These are phyloP conservation scores for Smutsia gigantea DNA, from an alignment of 2,797 vertebrate species.

Conservation along the genomic window DNA sequence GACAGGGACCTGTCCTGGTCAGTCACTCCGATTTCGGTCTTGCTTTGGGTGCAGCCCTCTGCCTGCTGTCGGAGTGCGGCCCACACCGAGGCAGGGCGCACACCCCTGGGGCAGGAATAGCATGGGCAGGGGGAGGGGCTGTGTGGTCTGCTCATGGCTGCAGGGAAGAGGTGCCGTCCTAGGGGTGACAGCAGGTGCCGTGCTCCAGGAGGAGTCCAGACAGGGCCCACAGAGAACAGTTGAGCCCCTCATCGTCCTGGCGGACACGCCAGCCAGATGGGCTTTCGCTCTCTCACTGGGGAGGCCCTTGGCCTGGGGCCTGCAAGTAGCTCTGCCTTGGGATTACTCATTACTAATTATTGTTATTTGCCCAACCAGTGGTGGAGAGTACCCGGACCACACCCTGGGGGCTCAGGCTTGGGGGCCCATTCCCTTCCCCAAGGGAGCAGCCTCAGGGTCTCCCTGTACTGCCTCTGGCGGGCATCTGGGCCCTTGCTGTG, in stretches of 20 bases:
- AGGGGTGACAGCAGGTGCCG: not conserved
- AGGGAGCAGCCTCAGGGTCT: not conserved
- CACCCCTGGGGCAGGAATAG: not conserved
- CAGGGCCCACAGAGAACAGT: not conserved
- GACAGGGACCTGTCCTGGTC: not conserved
- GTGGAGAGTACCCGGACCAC: not conserved
- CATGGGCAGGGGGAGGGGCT: not conserved
- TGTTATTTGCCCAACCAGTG: not conserved
- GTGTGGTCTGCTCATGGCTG: rapidly evolving
- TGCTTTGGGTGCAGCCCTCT: not conserved
- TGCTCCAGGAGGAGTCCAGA: not conserved
- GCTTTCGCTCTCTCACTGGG: not conserved
- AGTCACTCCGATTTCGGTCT: conserved; percentile 6
- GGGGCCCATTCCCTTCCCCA: not conserved
- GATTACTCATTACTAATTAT: conserved; percentile 14
- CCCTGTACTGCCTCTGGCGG: not conserved
- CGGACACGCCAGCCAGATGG: not conserved
- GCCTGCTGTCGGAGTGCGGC: not conserved
- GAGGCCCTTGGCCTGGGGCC: not conserved
- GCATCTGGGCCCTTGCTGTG: not conserved
- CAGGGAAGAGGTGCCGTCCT: not conserved
- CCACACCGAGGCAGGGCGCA: not conserved
- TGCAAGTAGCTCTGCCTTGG: not conserved
- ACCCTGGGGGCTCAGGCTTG: not conserved
- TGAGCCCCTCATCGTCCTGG: not conserved